A percentile compares a stretch with the other conserved stretches of the same genome.
These are phyloP conservation scores for Falco peregrinus DNA, from an alignment of 2,797 vertebrate species.

Conservation along the genomic window DNA sequence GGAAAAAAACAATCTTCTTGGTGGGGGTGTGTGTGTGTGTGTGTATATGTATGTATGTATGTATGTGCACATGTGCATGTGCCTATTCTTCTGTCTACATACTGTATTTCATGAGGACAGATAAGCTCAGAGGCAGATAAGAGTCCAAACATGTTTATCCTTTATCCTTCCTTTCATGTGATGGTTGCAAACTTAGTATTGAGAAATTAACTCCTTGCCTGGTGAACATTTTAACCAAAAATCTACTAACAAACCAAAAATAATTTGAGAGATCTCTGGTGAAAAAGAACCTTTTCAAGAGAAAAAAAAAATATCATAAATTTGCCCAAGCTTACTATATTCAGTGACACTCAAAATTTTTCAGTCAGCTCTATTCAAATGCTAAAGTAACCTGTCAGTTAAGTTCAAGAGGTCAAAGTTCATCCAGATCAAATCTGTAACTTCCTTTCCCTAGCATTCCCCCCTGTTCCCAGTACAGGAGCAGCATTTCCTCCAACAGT, in stretches of 20 bases:
- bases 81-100: neutral
- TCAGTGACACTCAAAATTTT: neutral
- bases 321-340: neutral
- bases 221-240: neutral
- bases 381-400: neutral
- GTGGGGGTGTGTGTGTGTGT: neutral
- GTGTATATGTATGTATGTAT: too few relatives aligned
- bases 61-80: fast-evolving
- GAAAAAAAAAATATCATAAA: neutral
- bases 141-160: neutral
- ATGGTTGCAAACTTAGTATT: neutral
- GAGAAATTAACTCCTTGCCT: neutral
- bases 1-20: neutral
- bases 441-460: neutral
- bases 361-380: neutral
- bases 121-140: neutral
- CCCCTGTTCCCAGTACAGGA: neutral
- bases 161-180: neutral
- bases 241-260: neutral
- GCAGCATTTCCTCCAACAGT: neutral
- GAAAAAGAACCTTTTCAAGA: neutral
- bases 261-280: neutral
- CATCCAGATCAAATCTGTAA: neutral
- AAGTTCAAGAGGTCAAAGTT: neutral
- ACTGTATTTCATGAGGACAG: neutral